A percentile compares a stretch with the other conserved stretches of the same genome.
Conservation (phyloP, 2,797 vertebrate genomes). For the Halcyon leucocephala region DNA sequence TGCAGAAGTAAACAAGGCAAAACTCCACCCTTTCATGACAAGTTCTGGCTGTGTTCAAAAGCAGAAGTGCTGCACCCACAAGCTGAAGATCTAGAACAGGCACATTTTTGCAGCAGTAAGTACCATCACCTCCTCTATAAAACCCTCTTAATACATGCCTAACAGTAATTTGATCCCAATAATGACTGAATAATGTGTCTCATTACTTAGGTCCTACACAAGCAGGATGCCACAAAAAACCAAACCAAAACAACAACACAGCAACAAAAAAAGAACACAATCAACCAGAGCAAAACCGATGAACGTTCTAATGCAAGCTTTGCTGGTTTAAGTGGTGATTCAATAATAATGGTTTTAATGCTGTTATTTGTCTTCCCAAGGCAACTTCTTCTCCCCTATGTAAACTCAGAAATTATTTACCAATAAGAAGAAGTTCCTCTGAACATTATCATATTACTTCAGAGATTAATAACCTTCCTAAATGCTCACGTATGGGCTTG, state of each 20-base stretch:
- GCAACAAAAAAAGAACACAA: background rate
- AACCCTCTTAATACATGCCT: background rate
- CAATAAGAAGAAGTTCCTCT: background rate
- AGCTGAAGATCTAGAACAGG: background rate
- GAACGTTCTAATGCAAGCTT: background rate
- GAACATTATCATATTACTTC: background rate
- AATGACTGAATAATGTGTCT: background rate
- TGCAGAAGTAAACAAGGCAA: conserved; percentile 36
- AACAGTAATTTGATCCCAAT: background rate
- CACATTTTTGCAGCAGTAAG: background rate
- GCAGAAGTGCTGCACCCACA: background rate
- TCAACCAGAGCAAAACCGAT: background rate
- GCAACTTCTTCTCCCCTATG: background rate
- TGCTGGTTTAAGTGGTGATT: background rate
- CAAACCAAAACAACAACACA: background rate
- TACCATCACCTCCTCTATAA: background rate
- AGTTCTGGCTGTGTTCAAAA: background rate
- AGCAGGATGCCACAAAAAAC: background rate
- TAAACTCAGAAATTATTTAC: background rate
- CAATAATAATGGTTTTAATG: background rate
- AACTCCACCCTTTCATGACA: background rate
- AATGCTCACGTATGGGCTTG: background rate
- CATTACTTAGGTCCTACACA: background rate
- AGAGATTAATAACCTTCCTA: background rate
- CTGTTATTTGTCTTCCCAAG: background rate